Percentiles rank a stretch among this genome's conserved stretches.
Evolutionary conservation across 1,140 invertebrate species (phyloP).

Genomic region (Chlorops oryzae): DNA sequence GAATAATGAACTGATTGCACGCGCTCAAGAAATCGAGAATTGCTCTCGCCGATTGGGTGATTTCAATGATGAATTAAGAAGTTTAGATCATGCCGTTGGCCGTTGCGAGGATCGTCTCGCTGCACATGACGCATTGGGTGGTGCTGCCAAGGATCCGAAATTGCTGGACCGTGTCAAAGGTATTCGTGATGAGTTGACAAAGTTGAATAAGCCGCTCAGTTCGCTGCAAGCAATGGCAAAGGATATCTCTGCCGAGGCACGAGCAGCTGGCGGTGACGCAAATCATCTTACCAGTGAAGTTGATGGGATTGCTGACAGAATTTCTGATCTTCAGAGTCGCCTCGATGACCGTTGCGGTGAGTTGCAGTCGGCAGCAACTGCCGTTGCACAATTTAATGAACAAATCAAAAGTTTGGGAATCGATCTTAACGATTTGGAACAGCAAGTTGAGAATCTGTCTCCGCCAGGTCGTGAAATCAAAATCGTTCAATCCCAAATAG

Average conservation of each 20-base stretch:
- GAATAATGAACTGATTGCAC: conserved; percentile 64
- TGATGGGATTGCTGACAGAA: conserved; percentile 68
- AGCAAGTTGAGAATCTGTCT: conserved; percentile 76
- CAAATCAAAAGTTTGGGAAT: conserved; percentile 70
- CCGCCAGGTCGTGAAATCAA: conserved; percentile 82
- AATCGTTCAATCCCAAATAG: conserved; percentile 74
- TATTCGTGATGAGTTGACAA: conserved; percentile 66
- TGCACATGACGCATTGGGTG: conserved; percentile 72
- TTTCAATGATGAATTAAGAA: conserved; percentile 78
- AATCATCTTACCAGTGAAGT: conserved; percentile 71
- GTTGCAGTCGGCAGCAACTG: conserved; percentile 80
- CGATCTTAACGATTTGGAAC: conserved; percentile 73
- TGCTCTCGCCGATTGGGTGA: conserved; percentile 74
- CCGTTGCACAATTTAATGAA: conserved; percentile 80
- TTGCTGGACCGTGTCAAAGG: conserved; percentile 74
- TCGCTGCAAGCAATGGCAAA: conserved; percentile 63
- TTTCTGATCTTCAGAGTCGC: conserved; percentile 69
- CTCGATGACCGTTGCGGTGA: conserved; percentile 72
- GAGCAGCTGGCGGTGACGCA: conserved; percentile 65
- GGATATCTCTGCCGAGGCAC: conserved; percentile 65
- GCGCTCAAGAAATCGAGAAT: conserved; percentile 77
- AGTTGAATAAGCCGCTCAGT: conserved; percentile 71
- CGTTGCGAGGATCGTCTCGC: conserved; percentile 82
- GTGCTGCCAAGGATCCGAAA: conserved; percentile 73
- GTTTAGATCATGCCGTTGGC: conserved; percentile 72